Evolutionary conservation across 2,797 vertebrate species (phyloP), one percentile per base, ranked within the genome.

Genomic region (Phataginus tricuspis): DNA sequence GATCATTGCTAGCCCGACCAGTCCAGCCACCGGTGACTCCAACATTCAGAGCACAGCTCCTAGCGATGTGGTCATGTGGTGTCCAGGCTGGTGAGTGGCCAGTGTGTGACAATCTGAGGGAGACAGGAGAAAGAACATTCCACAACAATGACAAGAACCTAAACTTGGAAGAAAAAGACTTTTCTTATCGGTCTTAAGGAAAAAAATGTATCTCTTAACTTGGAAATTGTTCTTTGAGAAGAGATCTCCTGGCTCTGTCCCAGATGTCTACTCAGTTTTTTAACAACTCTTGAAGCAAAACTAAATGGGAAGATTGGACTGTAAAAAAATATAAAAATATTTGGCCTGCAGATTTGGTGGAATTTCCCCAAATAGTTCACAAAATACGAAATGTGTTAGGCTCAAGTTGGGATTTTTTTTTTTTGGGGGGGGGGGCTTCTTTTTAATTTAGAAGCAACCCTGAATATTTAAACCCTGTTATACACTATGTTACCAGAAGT

Each of bases 291-390:
- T 49, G 53, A 90, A 93, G 59, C 55, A 90, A 95, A 94, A 78
- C 15, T 13, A 95, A 95, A 90, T 95, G 88, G 57, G 92, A 96
- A 95, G 51, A 21, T 61, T 94, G 49, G 63, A 85, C 84, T n/a
- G 8, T 66, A 82, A 96, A 64, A 93, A 53, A 69, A 96, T 96
- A 92, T 90, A 94, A 94, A 97, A 90, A 39, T 37, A 90, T 71
- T 97, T 97, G 95, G 90, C 87, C n/a, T 92, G 68, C 25, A 90
- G 34, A 88, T 85, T 96, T 96, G 69, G 21, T 95, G 95, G 94
- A 97, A 96, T 97, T 96, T 95, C 91, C 91, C 97, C 84, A 96
- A 93, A 96, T 90, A 93, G 49, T 80, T 96, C 85, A 90, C 71
- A 84, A 95, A 96, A 94, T 95, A 90, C 91, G 86, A 96, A 88